Conservation (phyloP, 2,113 vertebrate species). For the Motacilla alba region DNA sequence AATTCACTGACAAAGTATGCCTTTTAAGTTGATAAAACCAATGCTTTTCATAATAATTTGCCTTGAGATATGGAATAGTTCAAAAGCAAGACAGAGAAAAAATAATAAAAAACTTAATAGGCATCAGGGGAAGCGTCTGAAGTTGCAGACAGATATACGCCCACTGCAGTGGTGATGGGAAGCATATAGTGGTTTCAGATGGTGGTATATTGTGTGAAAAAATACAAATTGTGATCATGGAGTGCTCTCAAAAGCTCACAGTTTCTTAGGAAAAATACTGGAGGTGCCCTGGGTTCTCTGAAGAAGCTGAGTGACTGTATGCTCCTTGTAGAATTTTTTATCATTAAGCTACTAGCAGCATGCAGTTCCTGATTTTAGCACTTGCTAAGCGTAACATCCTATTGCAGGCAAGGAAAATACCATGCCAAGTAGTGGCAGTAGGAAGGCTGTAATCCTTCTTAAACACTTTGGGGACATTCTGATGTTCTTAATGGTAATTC, state of each 20-base stretch:
- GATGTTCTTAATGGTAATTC: neutral
- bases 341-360: neutral
- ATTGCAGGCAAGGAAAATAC: neutral
- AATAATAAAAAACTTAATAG: neutral
- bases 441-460: slow-evolving; percentile 24
- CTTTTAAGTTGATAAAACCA: neutral
- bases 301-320: neutral
- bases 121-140: neutral
- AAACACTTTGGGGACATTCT: neutral
- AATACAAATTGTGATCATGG: neutral
- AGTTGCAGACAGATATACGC: neutral
- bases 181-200: neutral
- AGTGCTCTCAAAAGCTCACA: slow-evolving; percentile 14
- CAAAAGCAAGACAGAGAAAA: neutral
- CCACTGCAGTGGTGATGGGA: neutral
- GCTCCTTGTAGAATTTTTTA: neutral
- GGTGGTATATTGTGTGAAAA: neutral
- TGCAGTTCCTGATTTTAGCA: slow-evolving; percentile 10
- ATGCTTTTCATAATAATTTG: neutral
- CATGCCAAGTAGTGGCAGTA: neutral
- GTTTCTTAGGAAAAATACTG: neutral
- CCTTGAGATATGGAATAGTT: neutral
- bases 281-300: neutral
- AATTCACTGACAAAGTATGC: neutral
- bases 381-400: neutral